Base-by-base conservation (phyloP, 2,797 vertebrate genomes). In the Lithobates pipiens region DNA sequence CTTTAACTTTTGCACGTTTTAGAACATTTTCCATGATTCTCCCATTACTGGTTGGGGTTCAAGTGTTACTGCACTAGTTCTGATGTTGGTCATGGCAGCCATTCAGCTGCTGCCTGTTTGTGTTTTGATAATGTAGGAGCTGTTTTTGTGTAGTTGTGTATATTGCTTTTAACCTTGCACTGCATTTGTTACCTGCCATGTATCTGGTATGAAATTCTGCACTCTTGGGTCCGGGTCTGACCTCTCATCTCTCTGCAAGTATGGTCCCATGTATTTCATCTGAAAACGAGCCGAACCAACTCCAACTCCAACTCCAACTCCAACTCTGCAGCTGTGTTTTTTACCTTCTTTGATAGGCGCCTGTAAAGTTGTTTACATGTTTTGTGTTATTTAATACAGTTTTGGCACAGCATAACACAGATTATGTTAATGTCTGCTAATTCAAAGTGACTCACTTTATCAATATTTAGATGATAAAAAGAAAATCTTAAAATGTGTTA, bases 151-250 rank as follows among this genome's bases (percentile, higher is more conserved):
- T 15, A 15, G 44, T 11, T 46, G 3, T 46, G 2, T 46, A 46
- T 46, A 15, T 46, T 46, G 44, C 1, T 18, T 5, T 54, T 54
- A 54, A 16, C 50, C 50, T 16, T 54, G 61, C 5, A n/a, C 7
- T 25, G 7, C 23, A 65, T 42, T 44, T 16, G 39, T 89, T 93
- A 93, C 92, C 91, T 93, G 93, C 91, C 91, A 93, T 13, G 91
- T 92, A 77, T 93, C 92, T 50, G 92, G 93, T 88, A 93, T 91
- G 82, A 93, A 92, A 82, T 91, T 82, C 34, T 89, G 86, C 23
- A 92, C 89, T 71, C 92, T 90, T 3, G 89, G 89, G 65, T 93
- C 92, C 44, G 89, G 88, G 76, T 93, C 91, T 88, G 86, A 90
- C 84, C 92, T 91, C 44, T 93, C 90, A 8, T 93, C 88, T 78